Base-by-base conservation (phyloP, 2,888 invertebrate genomes). In the Xestia c-nigrum region DNA sequence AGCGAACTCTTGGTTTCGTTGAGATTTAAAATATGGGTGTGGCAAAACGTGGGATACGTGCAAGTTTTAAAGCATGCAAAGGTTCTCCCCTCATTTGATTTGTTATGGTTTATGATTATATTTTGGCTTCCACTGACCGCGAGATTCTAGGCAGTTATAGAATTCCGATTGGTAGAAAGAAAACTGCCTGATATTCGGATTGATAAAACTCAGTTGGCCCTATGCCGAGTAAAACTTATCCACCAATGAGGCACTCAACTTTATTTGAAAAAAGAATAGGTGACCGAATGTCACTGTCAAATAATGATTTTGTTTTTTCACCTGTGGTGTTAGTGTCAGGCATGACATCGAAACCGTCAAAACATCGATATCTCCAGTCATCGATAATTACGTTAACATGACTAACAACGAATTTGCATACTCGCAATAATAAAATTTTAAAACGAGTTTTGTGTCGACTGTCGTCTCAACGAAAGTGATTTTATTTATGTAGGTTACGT, bases 381-480 rank as follows among this genome's bases (percentile, higher is more conserved):
- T 77, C 64, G 74, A 81, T 78, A 75, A 67, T 61, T 38, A 61
- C 10, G 19, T 38, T 43, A 50, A 79, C 50, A 68, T 67, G 71
- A 61, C n/a, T 55, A 63, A 72, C 43, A 59, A 74, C 31, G 21
- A 70, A 84, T 87, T 82, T 85, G 75, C 81, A 88, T 87, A 85
- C 76, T 69, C 65, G 68, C 47, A 38, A n/a, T 67, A 70, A 64
- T 71, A 76, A 69, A 59, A 76, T 38, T 16, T 19, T 46, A 47
- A 85, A 82, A 81, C 84, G 9, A 46, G 86, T 87, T 76, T 67
- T 57, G 61, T 68, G 63, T 74, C 21, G 38, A 67, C 24, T 80
- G 78, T 77, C 65, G 69, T 46, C 50, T 61, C 55, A 82, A 81
- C 68, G 87, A 87, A 87, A 87, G 88, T 88, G 83, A 78, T 79